phyloP scores from a whole-genome alignment of 2,797 vertebrate genomes.

The Hirundo rustica region DNA sequence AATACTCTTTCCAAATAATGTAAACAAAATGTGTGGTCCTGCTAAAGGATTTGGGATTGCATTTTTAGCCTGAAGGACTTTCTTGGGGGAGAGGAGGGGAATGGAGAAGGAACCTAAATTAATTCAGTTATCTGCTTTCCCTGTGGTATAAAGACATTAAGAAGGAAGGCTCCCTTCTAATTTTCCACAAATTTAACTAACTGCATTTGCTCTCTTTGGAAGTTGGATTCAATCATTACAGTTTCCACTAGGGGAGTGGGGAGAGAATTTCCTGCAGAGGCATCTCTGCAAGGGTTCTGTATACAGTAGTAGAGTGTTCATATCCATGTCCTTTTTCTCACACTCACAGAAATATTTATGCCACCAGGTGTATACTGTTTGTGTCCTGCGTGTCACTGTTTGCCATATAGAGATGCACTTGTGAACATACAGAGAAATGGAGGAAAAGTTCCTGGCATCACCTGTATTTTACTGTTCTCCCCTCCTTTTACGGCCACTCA shows the following conservation, averaged over 20 bases:
- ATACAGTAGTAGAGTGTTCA: not conserved
- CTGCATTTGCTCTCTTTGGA: not conserved
- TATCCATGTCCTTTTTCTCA: not conserved
- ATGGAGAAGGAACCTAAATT: not conserved
- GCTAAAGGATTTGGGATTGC: not conserved
- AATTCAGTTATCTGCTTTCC: not conserved
- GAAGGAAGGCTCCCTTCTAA: not conserved
- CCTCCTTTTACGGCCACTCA: not conserved
- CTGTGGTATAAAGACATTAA: not conserved
- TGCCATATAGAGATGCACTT: rapidly evolving
- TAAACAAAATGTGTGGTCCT: not conserved
- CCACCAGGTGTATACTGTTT: not conserved
- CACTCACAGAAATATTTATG: not conserved
- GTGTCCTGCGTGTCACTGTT: not conserved
- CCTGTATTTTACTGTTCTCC: not conserved
- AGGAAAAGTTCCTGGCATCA: not conserved
- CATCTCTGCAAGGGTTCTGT: not conserved
- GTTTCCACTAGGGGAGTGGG: not conserved
- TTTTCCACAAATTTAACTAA: not conserved
- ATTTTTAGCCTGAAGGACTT: not conserved
- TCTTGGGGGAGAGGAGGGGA: not conserved
- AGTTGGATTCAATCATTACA: not conserved
- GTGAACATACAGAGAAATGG: not conserved
- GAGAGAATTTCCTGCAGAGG: not conserved
- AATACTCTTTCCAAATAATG: not conserved